Evolutionary conservation across 2,888 invertebrate genomes (phyloP), one percentile per base, ranked within the genome.

Genomic region (Tetranychus piercei): DNA sequence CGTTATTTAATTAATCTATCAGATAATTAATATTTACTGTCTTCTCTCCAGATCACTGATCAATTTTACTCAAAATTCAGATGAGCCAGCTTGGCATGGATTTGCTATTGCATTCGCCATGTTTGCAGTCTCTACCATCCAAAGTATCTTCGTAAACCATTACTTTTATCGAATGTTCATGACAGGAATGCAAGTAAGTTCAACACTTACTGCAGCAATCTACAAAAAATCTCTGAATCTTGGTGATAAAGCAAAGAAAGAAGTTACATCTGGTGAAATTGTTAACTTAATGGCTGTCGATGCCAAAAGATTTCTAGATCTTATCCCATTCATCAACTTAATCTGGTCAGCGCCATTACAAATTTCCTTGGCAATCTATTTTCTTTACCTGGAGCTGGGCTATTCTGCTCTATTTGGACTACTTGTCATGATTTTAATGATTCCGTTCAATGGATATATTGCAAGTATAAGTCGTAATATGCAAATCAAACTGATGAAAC

Each of bases 251-350:
- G 79, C 80, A 6, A 77, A 78, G 72, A 79, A 79, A 73, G 75
- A 78, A 80, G 89, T 90, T 0, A 91, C 92, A 0, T 89, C 92
- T 0, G 93, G 93, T 66, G 92, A 93, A 86, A 92, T 93, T 79
- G 92, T 93, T 15, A 93, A 93, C 82, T 84, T 93, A 78, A 93
- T 93, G 92, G 88, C 91, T 6, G 92, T 93, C 0, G 93, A 94
- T 82, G 91, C 92, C 1, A 92, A 93, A 82, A 86, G 89, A 80
- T 91, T 93, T 80, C 87, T 92, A 84, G 92, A 93, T 81, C 83
- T 92, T 72, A 89, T 89, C 15, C 88, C 90, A 0, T 92, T 91
- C 81, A 83, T 75, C 5, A 92, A 92, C 82, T 89, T 92, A 89
- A 87, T 92, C 79, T 92, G 92, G 92, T 91, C 91, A 1, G 80